Percentiles rank a stretch among this genome's conserved stretches.
phyloP scores from a whole-genome alignment of 1,140 invertebrate genomes.

The Drosophila pachea region DNA sequence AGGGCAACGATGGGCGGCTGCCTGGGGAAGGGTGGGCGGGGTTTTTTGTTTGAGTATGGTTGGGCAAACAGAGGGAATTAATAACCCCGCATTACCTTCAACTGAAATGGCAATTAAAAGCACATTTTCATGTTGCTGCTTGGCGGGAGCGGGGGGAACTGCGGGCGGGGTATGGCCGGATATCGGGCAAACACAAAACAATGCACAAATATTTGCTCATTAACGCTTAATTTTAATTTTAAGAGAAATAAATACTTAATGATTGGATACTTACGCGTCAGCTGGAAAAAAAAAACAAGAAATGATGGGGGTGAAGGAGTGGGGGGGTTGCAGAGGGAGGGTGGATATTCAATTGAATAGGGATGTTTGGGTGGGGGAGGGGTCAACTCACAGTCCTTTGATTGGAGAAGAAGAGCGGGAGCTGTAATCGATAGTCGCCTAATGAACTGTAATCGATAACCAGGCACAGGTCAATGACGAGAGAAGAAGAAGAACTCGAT shows the following conservation, averaged over 20 bases:
- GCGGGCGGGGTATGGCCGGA: background rate
- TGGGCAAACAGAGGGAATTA: constrained; percentile 4
- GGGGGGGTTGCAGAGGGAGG: background rate
- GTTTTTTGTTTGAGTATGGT: background rate
- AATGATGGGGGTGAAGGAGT: background rate
- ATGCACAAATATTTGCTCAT: constrained; percentile 73
- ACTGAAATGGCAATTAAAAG: constrained; percentile 57
- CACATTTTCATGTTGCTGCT: constrained; percentile 45
- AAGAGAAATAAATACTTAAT: constrained; percentile 25
- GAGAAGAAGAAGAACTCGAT: too few relatives aligned
- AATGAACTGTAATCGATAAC: too few relatives aligned
- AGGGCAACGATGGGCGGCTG: too few relatives aligned
- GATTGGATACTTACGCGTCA: constrained; percentile 55
- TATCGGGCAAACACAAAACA: constrained; percentile 34
- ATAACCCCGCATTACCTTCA: constrained; percentile 4
- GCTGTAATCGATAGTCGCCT: too few relatives aligned
- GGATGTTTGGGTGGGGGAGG: too few relatives aligned
- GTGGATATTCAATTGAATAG: too few relatives aligned
- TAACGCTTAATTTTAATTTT: constrained; percentile 62
- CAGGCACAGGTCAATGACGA: too few relatives aligned
- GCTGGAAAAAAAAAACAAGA: constrained; percentile 55
- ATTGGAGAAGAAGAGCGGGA: too few relatives aligned
- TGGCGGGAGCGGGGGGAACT: too few relatives aligned
- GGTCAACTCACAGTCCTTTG: too few relatives aligned
- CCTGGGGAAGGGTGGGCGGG: too few relatives aligned